Percentiles rank a stretch among this genome's conserved stretches.
These are phyloP conservation scores for Gambusia yucatana DNA, from an alignment of 2,797 vertebrate genomes.

Conservation along the genomic window DNA sequence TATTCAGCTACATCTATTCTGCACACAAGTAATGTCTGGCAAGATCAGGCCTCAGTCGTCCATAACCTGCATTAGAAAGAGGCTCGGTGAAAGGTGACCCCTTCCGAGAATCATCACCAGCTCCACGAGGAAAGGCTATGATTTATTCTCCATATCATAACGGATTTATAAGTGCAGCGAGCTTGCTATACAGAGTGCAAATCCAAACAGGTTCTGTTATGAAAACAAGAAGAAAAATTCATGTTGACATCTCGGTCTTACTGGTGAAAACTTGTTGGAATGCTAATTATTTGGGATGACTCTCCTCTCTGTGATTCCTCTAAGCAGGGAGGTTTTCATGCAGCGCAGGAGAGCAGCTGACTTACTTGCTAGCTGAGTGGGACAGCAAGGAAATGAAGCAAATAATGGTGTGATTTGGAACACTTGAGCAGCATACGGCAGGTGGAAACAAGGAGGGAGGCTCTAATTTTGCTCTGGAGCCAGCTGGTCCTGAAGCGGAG, in stretches of 20 bases:
- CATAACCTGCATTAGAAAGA: conserved; percentile 65
- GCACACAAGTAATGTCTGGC: conserved; percentile 71
- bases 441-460: conserved; percentile 64
- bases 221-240: conserved; percentile 14
- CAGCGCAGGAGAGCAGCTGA: conserved; percentile 41
- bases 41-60: conserved; percentile 65
- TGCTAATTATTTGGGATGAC: conserved; percentile 15
- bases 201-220: conserved; percentile 20
- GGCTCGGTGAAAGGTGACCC: conserved; percentile 75
- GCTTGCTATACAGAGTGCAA: conserved; percentile 50
- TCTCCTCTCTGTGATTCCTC: conserved; percentile 1
- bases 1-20: conserved; percentile 75
- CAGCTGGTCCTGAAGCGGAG: conserved; percentile 70
- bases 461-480: conserved; percentile 64
- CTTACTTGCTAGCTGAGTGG: conserved; percentile 58
- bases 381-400: conserved; percentile 72
- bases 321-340: conserved; percentile 18
- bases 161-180: conserved; percentile 34
- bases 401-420: conserved; percentile 73
- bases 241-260: conserved; percentile 12
- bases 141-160: conserved; percentile 59
- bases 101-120: conserved; percentile 62
- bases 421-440: conserved; percentile 65
- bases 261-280: background rate
- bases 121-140: conserved; percentile 40